Conservation (phyloP, 2,113 vertebrate species). For the Clarias gariepinus region DNA sequence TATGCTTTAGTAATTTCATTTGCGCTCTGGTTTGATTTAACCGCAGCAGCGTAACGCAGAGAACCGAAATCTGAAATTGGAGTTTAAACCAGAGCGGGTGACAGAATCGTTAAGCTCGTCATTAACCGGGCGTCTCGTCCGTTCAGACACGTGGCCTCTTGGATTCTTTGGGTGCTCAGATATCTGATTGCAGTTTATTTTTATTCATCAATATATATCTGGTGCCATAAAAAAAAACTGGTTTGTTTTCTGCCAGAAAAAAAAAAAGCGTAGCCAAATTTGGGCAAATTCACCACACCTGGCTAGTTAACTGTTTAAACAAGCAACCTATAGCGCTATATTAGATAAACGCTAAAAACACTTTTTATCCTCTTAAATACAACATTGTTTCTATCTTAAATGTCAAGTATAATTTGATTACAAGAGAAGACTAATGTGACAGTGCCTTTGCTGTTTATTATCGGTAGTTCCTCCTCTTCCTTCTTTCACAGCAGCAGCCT, state of each 20-base stretch:
- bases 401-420: background rate
- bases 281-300: background rate
- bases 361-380: background rate
- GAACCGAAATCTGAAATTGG: background rate
- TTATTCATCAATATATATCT: background rate
- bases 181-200: conserved; percentile 17
- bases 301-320: background rate
- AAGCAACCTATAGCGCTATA: background rate
- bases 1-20: background rate
- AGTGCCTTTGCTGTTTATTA: background rate
- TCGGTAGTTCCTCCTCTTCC: background rate
- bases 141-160: background rate
- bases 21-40: background rate
- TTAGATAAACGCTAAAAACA: background rate
- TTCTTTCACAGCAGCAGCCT: background rate
- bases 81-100: conserved; percentile 7
- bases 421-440: background rate
- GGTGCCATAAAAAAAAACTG: background rate
- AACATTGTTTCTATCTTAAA: background rate
- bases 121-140: background rate
- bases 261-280: background rate
- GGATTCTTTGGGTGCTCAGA: background rate
- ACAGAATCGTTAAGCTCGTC: background rate
- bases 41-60: background rate
- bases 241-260: background rate